Conservation (phyloP, 2,888 invertebrate genomes). For the Dicycla oo region DNA sequence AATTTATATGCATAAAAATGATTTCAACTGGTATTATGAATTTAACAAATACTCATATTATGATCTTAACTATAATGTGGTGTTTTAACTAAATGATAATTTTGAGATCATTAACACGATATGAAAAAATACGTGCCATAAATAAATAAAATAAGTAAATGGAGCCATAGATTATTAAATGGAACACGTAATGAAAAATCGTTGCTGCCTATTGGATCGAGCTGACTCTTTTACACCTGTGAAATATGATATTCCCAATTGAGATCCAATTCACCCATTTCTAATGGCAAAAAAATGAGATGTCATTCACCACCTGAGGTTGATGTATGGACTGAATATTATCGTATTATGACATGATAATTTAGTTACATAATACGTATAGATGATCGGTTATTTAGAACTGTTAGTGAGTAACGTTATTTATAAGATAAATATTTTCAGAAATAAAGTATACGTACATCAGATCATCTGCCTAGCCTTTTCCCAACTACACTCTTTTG, state of each 20-base stretch:
- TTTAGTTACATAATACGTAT: background rate
- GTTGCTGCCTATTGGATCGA: background rate
- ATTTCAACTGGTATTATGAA: background rate
- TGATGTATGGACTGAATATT: constrained; percentile 21
- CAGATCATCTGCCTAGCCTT: too few species aligned
- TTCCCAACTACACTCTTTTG: too few species aligned
- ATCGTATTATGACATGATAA: background rate
- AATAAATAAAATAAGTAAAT: constrained; percentile 8
- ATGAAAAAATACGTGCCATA: background rate
- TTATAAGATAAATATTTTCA: background rate
- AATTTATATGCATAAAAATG: background rate
- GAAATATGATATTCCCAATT: constrained; percentile 33
- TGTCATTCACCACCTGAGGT: constrained; percentile 14
- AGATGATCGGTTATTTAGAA: background rate
- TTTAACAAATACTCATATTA: too few species aligned
- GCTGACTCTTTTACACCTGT: constrained; percentile 34
- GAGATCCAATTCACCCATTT: constrained; percentile 31
- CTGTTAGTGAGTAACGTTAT: background rate
- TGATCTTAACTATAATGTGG: background rate
- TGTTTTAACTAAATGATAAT: background rate
- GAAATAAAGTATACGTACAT: background rate
- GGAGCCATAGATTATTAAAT: constrained; percentile 13
- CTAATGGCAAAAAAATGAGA: constrained; percentile 16
- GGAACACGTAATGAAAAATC: constrained; percentile 29
- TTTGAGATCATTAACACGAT: background rate